Evolutionary conservation across 2,888 invertebrate genomes (phyloP), one percentile per base, ranked within the genome.

Genomic region (Anoplius nigerrimus): DNA sequence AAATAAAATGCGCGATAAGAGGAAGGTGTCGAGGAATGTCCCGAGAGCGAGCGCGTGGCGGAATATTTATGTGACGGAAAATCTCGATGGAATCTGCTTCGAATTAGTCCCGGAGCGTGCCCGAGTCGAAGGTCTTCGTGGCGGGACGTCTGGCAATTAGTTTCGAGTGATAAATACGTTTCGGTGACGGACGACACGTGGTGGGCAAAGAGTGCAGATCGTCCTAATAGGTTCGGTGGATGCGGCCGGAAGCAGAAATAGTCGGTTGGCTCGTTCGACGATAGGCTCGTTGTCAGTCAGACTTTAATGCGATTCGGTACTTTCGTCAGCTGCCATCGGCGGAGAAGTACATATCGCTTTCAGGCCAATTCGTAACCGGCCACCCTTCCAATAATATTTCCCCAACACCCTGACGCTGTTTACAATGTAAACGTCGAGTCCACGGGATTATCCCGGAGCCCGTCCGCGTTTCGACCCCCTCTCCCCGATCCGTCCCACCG

Each of bases 351-450:
- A 74, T 79, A 81, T 82, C 82, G 74, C 66, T 82, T 79, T 81
- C 81, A 71, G 55, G 55, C 61, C 71, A 57, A 58, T 68, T 60
- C 66, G 42, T 64, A 69, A 59, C 72, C 71, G 80, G 34, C 34
- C 6, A 34, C 34, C 34, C 34, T 34, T 84, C 69, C 61, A 81
- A 86, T 77, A 86, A 86, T 83, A 86, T 82, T 84, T 80, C 74
- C 73, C 73, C 79, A 76, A 78, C 78, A 82, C 77, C 76, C 71
- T 73, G 74, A 74, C 76, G 72, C 69, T 82, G 82, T 82, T 86
- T 84, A 74, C 75, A 74, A 61, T 80, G 82, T 76, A 82, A 85
- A 84, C 82, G 62, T 20, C 34, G 57, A 51, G 46, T 63, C 64
- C 66, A 53, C 18, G 22, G 75, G 79, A 79, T 79, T 76, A 79